Evolutionary conservation across 2,797 vertebrate genomes (phyloP), one percentile per base, ranked within the genome.

Genomic region (Limosa lapponica): DNA sequence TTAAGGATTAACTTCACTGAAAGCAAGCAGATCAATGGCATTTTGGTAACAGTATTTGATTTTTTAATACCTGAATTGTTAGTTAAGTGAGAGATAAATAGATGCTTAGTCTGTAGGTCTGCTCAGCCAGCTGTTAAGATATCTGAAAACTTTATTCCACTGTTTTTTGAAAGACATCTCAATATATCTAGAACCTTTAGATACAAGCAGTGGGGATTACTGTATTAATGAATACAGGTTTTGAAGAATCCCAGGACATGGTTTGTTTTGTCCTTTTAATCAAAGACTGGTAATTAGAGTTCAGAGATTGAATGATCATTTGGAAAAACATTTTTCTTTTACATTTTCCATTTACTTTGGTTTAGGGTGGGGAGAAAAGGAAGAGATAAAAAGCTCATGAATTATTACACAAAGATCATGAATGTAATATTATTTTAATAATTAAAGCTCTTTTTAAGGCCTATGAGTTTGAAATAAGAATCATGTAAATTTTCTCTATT

Each of bases 141-240:
- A 30, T 1, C 37, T 32, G 6, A 55, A 90, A 55, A 15, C 6
- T 6, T 67, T 55, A 13, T 74, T 83, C 27, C 12, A 4, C 20
- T 77, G 20, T 0, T 30, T 0, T 28, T 61, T 59, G 22, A 64
- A 9, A 46, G 44, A 69, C 5, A 7, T 22, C 2, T 72, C 28
- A 59, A 23, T 1, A 1, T 8, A 18, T 5, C 6, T 13, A 13
- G 13, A 54, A n/a, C 12, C 28, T 44, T 7, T 13, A 54, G 34
- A 20, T 28, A 7, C 0, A 8, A 39, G 3, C 12, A 61, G 3
- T 6, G 57, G 11, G 27, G 34, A 18, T 2, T 58, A 1, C 3
- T 49, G 6, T 5, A 28, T 43, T 51, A 34, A 34, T 0, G 0
- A 30, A 27, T 13, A 28, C 1, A 79, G 41, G 9, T 64, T 6